A percentile compares a stretch with the other conserved stretches of the same genome.
These are phyloP conservation scores for Trachelus iudaicus DNA, from an alignment of 2,888 invertebrate species.

Conservation along the genomic window DNA sequence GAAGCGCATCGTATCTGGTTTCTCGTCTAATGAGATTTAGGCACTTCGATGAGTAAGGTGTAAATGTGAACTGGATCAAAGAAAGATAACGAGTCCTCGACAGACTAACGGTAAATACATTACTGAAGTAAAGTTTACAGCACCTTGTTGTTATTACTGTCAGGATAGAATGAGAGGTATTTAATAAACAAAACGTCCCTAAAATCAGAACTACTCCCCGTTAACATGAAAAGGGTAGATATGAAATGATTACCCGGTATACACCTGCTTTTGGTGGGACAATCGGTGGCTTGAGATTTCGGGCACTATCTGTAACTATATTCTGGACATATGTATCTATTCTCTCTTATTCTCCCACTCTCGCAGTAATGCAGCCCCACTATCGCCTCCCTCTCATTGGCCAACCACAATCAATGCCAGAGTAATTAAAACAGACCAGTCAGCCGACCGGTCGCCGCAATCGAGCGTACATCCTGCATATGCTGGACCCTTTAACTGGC, in stretches of 20 bases:
- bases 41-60: not conserved
- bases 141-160: not conserved
- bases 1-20: not conserved
- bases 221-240: constrained; percentile 4
- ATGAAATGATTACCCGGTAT: not conserved
- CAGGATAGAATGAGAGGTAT: not conserved
- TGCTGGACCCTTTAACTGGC: not conserved
- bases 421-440: constrained; percentile 37
- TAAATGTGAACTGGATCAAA: not conserved
- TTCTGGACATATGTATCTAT: not conserved
- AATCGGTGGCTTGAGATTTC: not conserved
- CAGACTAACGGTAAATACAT: not conserved
- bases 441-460: constrained; percentile 31
- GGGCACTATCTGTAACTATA: not conserved
- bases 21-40: not conserved
- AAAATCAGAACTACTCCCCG: not conserved
- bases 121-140: not conserved
- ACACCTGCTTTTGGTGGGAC: not conserved
- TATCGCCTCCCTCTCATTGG: constrained; percentile 14
- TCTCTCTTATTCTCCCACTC: not conserved
- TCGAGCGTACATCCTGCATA: constrained; percentile 29
- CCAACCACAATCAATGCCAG: constrained; percentile 36
- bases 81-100: not conserved
- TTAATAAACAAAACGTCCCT: not conserved
- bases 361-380: not conserved